Evolutionary conservation across 2,113 vertebrate species (phyloP).

Genomic region (Urocolius indicus): DNA sequence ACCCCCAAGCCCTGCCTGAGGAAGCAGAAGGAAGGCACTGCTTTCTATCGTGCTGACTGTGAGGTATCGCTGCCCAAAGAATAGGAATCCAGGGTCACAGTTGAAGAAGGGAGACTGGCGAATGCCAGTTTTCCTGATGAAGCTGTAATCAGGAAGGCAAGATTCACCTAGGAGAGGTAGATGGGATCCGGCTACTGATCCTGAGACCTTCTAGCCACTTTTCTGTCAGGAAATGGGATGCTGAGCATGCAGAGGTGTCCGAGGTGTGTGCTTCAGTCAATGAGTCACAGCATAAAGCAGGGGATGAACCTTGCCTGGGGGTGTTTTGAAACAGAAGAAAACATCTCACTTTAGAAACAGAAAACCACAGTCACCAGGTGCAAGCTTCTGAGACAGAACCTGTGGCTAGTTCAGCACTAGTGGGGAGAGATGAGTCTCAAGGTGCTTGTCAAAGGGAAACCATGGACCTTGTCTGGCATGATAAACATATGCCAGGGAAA

Average conservation of each 20-base stretch:
- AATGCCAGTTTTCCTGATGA: neutral
- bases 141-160: neutral
- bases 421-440: accelerated
- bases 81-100: accelerated
- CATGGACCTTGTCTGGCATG: accelerated
- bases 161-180: neutral
- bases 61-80: accelerated
- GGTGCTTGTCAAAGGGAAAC: neutral
- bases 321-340: neutral
- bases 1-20: accelerated
- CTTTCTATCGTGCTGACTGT: accelerated
- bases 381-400: neutral
- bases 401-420: neutral
- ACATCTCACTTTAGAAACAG: neutral
- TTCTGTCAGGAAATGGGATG: neutral
- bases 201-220: neutral
- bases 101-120: neutral
- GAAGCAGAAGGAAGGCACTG: neutral
- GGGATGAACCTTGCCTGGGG: neutral
- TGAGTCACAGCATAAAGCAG: accelerated
- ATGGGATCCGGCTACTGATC: neutral
- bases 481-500: accelerated
- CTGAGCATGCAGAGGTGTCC: neutral
- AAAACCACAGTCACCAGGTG: neutral
- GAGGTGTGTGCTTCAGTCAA: neutral